Evolutionary conservation across 30 jellyfish, hydroid and myxozoan genomes (phyloP), one percentile per base, ranked within the genome.

Genomic region (Clytia hemisphaerica): DNA sequence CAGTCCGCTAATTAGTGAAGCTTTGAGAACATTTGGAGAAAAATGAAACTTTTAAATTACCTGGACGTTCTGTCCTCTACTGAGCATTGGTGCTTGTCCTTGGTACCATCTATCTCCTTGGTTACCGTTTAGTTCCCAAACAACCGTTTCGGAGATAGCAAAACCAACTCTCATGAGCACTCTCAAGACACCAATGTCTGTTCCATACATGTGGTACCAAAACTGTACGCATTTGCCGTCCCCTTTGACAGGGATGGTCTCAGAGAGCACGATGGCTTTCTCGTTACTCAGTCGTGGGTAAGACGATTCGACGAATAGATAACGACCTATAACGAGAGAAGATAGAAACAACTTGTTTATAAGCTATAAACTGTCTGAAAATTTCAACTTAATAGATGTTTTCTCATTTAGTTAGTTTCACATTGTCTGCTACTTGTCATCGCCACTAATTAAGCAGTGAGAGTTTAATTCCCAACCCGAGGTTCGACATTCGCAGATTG

Each of bases 201-300:
- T 79, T 3, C 95, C 95, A 26, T 76, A 40, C 95, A 84, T 84
- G 71, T 84, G 93, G 63, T 84, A 84, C 95, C 95, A 84, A 71
- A 84, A 84, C 21, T 78, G 78, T 27, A 84, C 33, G 45, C 95
- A 84, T 37, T 29, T 71, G 0, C 94, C 94, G 16, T 79, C 33
- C 6, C 82, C 61, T 4, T 84, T 32, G 32, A 82, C 82, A 84
- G 80, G 83, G 5, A 84, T 40, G 28, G 69, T 72, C 67, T 84
- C 95, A 47, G 89, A 70, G 45, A 67, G 85, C 18, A 77, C 76
- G 29, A 68, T 61, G 1, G 95, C 93, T 49, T 61, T 69, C 71
- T 84, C 95, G 57, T 84, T 78, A 9, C 92, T 68, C 69, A 84
- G 77, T 2, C 93, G 95, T 2, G 95, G 89, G 73, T 68, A 77